Percentiles rank a stretch among this genome's conserved stretches.
Evolutionary conservation across 2,888 invertebrate genomes (phyloP).

Genomic region (Didymodactylos carnosus): DNA sequence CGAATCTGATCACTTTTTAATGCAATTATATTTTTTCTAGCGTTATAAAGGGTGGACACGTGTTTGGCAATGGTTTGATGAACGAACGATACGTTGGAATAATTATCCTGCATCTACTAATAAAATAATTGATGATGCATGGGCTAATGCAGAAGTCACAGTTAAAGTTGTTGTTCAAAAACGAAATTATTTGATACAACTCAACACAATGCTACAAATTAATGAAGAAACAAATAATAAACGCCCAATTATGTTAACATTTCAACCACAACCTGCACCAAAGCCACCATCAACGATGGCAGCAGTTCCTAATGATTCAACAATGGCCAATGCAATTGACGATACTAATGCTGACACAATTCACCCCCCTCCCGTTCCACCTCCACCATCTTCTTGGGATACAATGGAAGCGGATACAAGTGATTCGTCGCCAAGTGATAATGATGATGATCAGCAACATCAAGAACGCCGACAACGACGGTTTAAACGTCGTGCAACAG

Average conservation of each 20-base stretch:
- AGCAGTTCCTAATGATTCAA: neutral
- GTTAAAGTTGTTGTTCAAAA: slow-evolving; percentile 35
- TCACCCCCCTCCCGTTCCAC: no score
- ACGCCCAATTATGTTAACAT: slow-evolving; percentile 51
- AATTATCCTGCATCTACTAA: slow-evolving; percentile 52
- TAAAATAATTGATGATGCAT: slow-evolving; percentile 55
- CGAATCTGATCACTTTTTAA: no score
- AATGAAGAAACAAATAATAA: slow-evolving; percentile 65
- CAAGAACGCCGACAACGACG: neutral
- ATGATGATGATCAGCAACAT: neutral
- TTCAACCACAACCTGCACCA: slow-evolving; percentile 16
- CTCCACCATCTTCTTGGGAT: neutral
- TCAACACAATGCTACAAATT: slow-evolving; percentile 51
- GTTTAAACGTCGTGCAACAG: no score
- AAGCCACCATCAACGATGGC: neutral
- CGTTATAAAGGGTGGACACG: slow-evolving; percentile 19
- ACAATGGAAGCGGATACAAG: neutral
- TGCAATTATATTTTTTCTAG: no score
- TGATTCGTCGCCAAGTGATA: neutral
- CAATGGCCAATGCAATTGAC: neutral
- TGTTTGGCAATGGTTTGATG: slow-evolving; percentile 62
- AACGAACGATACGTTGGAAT: slow-evolving; percentile 59
- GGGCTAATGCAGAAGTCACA: slow-evolving; percentile 49
- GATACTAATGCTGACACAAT: neutral
- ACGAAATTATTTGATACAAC: slow-evolving; percentile 54